Conservation (phyloP, 2,797 vertebrate genomes). For the Oryzias sinensis region DNA sequence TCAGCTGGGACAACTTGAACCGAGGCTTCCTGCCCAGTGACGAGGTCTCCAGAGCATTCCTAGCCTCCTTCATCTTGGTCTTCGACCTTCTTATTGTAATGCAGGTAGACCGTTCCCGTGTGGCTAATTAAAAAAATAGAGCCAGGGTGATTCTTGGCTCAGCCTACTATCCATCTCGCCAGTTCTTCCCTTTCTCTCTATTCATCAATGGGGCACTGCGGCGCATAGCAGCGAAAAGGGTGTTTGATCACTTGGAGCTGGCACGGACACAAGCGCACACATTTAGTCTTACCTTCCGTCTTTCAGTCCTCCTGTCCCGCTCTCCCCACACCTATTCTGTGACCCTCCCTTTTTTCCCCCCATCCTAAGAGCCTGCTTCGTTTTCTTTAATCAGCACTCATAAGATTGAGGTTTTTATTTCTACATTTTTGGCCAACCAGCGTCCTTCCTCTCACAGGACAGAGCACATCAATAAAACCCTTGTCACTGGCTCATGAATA, state of each 20-base stretch:
- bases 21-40: slow-evolving; percentile 96
- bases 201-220: slow-evolving; percentile 64
- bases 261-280: slow-evolving; percentile 30
- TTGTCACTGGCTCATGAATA: slow-evolving; percentile 72
- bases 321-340: slow-evolving; percentile 25
- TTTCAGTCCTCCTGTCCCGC: slow-evolving; percentile 9
- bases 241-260: slow-evolving; percentile 62
- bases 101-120: slow-evolving; percentile 84
- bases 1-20: slow-evolving; percentile 98
- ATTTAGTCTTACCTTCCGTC: slow-evolving; percentile 6
- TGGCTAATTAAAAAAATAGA: slow-evolving; percentile 68
- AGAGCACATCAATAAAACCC: slow-evolving; percentile 63
- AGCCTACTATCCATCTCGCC: slow-evolving; percentile 43
- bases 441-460: slow-evolving; percentile 55
- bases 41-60: slow-evolving; percentile 95
- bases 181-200: slow-evolving; percentile 27
- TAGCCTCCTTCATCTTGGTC: slow-evolving; percentile 97
- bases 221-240: slow-evolving; percentile 46
- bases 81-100: slow-evolving; percentile 99
- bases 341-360: slow-evolving; percentile 25
- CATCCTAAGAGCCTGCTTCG: slow-evolving; percentile 24
- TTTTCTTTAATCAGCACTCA: slow-evolving; percentile 66
- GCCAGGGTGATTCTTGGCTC: slow-evolving; percentile 58
- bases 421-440: slow-evolving; percentile 14
- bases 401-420: slow-evolving; percentile 48